phyloP scores from a whole-genome alignment of 2,797 vertebrate species.

The Pseudotriccus pelzelni region DNA sequence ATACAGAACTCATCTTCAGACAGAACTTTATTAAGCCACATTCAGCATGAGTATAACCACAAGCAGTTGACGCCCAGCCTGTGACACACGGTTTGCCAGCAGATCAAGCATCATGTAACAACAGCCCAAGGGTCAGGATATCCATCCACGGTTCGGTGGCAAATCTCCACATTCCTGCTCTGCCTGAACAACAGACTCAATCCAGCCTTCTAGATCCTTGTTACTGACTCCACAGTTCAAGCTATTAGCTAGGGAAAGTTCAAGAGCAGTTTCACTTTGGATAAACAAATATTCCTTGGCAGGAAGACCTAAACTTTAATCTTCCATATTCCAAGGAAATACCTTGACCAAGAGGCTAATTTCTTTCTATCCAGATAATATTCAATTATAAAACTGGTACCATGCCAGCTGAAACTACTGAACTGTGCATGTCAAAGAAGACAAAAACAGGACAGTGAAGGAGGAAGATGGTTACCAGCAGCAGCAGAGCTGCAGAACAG shows the following conservation, averaged over 20 bases:
- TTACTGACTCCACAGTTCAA: neutral
- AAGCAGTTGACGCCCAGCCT: accelerated
- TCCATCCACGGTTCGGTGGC: neutral
- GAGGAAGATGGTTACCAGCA: neutral
- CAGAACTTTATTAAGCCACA: neutral
- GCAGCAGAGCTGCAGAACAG: neutral
- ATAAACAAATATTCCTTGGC: neutral
- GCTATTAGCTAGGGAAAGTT: neutral
- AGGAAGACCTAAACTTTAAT: neutral
- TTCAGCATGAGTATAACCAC: neutral
- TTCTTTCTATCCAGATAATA: neutral
- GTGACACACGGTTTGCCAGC: neutral
- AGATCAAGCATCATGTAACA: neutral
- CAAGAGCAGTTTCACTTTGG: neutral
- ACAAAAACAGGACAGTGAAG: neutral
- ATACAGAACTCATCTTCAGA: neutral
- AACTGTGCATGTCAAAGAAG: neutral
- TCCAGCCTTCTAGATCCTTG: neutral
- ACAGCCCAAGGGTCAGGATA: neutral
- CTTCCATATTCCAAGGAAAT: neutral
- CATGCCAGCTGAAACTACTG: neutral
- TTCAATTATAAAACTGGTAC: neutral
- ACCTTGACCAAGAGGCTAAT: neutral
- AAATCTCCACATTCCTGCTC: neutral
- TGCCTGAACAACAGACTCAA: neutral